Evolutionary conservation across 2,797 vertebrate genomes (phyloP).

Genomic region (Gymnothorax javanicus): DNA sequence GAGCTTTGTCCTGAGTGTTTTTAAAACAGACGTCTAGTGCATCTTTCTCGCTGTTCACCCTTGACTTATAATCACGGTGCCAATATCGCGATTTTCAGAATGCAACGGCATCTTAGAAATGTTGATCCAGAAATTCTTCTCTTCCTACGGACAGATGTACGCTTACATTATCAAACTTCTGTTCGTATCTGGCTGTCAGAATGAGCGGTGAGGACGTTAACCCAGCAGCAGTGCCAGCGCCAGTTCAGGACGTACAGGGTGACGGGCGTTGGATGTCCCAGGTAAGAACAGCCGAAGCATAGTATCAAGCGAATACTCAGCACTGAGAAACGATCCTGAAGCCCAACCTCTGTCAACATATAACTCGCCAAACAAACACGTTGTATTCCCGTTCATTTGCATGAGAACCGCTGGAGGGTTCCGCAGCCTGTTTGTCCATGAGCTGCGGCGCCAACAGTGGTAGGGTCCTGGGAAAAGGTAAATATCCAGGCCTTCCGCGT

Average conservation of each 20-base stretch:
- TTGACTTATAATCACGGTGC: not conserved
- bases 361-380: not conserved
- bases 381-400: not conserved
- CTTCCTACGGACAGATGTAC: not conserved
- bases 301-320: not conserved
- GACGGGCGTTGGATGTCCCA: slow-evolving; percentile 95
- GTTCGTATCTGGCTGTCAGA: slow-evolving; percentile 52
- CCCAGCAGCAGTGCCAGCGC: slow-evolving; percentile 83
- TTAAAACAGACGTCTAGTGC: not conserved
- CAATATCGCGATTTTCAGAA: not conserved
- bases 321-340: not conserved
- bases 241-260: slow-evolving; percentile 85
- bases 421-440: not conserved
- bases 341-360: not conserved
- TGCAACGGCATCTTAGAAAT: not conserved
- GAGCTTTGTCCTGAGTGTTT: not conserved
- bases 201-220: slow-evolving; percentile 89
- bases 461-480: no score
- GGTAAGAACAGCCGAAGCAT: slow-evolving; percentile 66
- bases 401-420: not conserved
- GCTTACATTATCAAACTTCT: not conserved
- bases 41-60: not conserved
- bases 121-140: not conserved
- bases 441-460: no score
- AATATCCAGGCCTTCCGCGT: no score